Evolutionary conservation across 2,888 invertebrate genomes (phyloP), one percentile per base, ranked within the genome.

Genomic region (Agrenia bidenticulata): DNA sequence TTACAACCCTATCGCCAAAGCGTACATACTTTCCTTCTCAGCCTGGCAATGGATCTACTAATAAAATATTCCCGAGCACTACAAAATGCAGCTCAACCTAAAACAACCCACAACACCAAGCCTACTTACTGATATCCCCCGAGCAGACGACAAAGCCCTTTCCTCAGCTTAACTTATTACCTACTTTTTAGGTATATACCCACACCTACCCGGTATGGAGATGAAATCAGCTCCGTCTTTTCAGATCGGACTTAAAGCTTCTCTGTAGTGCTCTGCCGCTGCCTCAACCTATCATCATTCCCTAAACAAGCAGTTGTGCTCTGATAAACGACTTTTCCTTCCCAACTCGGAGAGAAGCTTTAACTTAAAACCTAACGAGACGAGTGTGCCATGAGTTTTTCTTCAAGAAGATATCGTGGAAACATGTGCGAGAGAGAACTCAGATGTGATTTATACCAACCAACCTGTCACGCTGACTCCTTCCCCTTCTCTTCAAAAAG

Each of bases 401-500:
- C 58, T 24, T 58, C 19, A 41, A 21, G 21, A 17, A 32, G 51
- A 51, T 4, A 58, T n/a, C 51, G 62, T 66, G 66, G 67, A 70
- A 73, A 70, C 73, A 73, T 73, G 73, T 73, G 73, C 73, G 62
- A 73, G 45, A 41, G 27, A 41, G 41, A 57, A 41, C 9, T 24
- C 42, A 58, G 70, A 70, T 73, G 73, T 73, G 73, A 73, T 73
- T 73, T 73, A 73, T 73, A 73, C 66, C 64, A 66, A 65, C 66
- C 69, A 67, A 67, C 69, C 69, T 72, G 72, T 73, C 73, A 70
- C 68, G 68, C 66, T 73, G 66, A 61, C 64, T 63, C 56, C 64
- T 72, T 69, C 69, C 67, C 69, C 58, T 69, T 60, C 56, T 63
- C 64, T 55, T 64, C n/a, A n/a, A n/a, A n/a, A 32, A 32, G 32